These are phyloP conservation scores for Pedionomus torquatus DNA, from an alignment of 2,113 vertebrate species.

Conservation along the genomic window DNA sequence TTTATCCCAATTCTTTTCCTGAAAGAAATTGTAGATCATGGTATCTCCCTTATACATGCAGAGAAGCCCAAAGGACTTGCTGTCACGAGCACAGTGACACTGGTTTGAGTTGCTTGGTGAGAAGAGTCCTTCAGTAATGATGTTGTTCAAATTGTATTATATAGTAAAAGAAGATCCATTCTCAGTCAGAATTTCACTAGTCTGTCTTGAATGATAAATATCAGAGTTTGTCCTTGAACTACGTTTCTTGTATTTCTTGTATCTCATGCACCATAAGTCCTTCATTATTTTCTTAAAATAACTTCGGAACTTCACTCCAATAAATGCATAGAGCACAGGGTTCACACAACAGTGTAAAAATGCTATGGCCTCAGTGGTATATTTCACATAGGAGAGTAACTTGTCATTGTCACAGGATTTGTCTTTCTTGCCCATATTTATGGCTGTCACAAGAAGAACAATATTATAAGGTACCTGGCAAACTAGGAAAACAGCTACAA, in stretches of 20 bases:
- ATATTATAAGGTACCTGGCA: constrained; percentile 90
- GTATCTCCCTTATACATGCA: not conserved
- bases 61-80: not conserved
- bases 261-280: constrained; percentile 79
- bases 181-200: constrained; percentile 76
- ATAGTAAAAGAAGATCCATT: constrained; percentile 85
- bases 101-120: not conserved
- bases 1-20: not conserved
- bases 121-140: not conserved
- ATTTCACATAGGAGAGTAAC: constrained; percentile 7
- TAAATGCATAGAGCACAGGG: constrained; percentile 91
- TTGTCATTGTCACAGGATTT: constrained; percentile 44
- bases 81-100: not conserved
- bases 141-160: constrained; percentile 20
- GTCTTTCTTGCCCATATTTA: constrained; percentile 27
- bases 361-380: constrained; percentile 79
- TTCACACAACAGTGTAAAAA: constrained; percentile 93
- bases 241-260: constrained; percentile 67
- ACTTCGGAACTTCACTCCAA: constrained; percentile 89
- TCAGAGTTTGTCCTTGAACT: constrained; percentile 76
- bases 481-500: constrained; percentile 84
- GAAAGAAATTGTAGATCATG: not conserved
- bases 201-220: constrained; percentile 68
- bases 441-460: constrained; percentile 72
- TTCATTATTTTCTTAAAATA: constrained; percentile 85